Percentiles rank a stretch among this genome's conserved stretches.
These are phyloP conservation scores for Oncorhynchus gorbuscha DNA, from an alignment of 2,113 vertebrate species.

Conservation along the genomic window DNA sequence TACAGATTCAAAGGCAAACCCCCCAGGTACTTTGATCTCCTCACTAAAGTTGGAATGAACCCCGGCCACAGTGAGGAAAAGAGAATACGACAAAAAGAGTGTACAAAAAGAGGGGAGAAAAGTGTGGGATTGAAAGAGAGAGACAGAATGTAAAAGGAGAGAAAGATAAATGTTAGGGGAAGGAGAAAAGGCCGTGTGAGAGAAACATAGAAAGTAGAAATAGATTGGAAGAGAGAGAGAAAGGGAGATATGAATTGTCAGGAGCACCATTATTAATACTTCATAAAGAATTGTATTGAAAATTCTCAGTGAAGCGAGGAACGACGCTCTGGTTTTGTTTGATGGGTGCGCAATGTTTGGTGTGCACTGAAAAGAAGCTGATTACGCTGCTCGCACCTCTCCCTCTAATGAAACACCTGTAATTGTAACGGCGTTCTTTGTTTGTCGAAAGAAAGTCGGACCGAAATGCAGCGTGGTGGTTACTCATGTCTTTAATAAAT, in stretches of 20 bases:
- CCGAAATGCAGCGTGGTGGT: no score
- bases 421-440: neutral
- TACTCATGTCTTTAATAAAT: no score
- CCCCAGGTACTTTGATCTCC: slow-evolving; percentile 74
- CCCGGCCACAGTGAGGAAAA: neutral
- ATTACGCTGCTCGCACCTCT: slow-evolving; percentile 45
- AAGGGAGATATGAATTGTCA: slow-evolving; percentile 44
- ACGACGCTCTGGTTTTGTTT: slow-evolving; percentile 50
- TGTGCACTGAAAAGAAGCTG: slow-evolving; percentile 47
- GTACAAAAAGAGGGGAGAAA: neutral
- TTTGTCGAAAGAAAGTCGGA: no score
- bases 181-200: no score
- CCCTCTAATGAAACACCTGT: slow-evolving; percentile 57
- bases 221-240: slow-evolving; percentile 22
- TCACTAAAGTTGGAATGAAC: slow-evolving; percentile 30
- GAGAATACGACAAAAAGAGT: neutral
- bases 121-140: slow-evolving; percentile 38
- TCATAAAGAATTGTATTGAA: slow-evolving; percentile 64
- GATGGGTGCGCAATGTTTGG: slow-evolving; percentile 48
- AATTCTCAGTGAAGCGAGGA: slow-evolving; percentile 58
- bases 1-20: slow-evolving; percentile 83
- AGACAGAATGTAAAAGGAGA: neutral
- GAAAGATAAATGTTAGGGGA: neutral
- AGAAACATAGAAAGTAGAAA: slow-evolving; percentile 39
- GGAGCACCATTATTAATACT: slow-evolving; percentile 67